phyloP scores from a whole-genome alignment of 35 echinoderm and acorn worm species.

The Heliocidaris tuberculata region DNA sequence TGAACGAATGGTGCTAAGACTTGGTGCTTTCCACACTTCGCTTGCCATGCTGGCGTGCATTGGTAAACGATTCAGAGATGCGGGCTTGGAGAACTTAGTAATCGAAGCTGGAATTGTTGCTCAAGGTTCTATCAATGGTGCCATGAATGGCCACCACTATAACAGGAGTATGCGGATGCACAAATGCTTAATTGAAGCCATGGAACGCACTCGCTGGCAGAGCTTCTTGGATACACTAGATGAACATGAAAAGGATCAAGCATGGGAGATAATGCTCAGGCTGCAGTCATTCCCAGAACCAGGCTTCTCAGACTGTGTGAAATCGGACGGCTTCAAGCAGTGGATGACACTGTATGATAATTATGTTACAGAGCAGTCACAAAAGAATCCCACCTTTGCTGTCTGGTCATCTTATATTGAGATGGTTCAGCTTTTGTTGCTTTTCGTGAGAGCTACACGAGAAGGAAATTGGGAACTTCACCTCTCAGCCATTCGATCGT shows the following conservation, averaged over 20 bases:
- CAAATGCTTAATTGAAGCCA: neutral
- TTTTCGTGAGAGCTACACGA: slow-evolving; percentile 33
- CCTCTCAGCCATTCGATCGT: neutral
- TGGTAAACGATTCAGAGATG: slow-evolving; percentile 76
- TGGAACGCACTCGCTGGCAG: neutral
- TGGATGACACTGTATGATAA: neutral
- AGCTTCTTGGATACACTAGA: neutral
- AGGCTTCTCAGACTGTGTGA: neutral
- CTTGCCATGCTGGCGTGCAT: slow-evolving; percentile 66
- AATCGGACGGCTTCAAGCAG: neutral
- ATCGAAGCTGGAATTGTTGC: slow-evolving; percentile 69
- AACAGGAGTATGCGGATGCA: slow-evolving; percentile 19
- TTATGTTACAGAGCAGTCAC: neutral
- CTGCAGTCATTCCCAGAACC: neutral
- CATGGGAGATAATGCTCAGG: neutral
- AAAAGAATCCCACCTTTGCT: slow-evolving; percentile 41
- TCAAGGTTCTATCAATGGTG: slow-evolving; percentile 57
- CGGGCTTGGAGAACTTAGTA: slow-evolving; percentile 63
- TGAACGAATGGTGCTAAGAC: slow-evolving; percentile 36
- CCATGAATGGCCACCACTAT: slow-evolving; percentile 68
- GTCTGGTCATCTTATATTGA: slow-evolving; percentile 69
- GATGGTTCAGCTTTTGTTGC: slow-evolving; percentile 54
- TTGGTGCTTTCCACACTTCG: slow-evolving; percentile 78
- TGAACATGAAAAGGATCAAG: neutral
- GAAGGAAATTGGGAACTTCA: slow-evolving; percentile 37